phyloP scores from a whole-genome alignment of 2,797 vertebrate genomes.

The Acipenser oxyrinchus region DNA sequence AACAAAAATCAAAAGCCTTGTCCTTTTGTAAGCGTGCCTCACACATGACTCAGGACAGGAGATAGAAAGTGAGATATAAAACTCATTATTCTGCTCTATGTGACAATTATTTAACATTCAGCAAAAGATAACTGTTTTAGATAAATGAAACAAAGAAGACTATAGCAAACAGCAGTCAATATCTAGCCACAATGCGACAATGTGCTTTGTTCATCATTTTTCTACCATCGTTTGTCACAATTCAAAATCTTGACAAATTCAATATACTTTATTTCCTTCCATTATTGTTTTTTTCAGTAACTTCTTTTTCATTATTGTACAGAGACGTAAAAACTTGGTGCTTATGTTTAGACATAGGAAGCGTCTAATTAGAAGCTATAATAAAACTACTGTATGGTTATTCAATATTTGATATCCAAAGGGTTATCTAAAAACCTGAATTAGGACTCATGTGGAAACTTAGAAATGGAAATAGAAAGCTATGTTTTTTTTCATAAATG shows the following conservation, averaged over 20 bases:
- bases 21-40: constrained; percentile 12
- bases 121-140: constrained; percentile 37
- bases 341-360: no score
- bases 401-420: not conserved
- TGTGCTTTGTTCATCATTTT: constrained; percentile 24
- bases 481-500: not conserved
- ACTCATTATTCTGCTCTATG: constrained; percentile 44
- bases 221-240: not conserved
- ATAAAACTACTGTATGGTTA: no score
- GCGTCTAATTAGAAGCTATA: no score
- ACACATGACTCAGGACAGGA: constrained; percentile 10
- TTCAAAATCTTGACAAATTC: no score
- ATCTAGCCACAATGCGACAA: constrained; percentile 16
- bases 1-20: constrained; percentile 3
- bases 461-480: not conserved
- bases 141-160: constrained; percentile 34
- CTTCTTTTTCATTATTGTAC: no score
- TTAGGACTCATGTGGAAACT: not conserved
- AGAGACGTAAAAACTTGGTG: no score
- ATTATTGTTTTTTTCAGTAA: no score
- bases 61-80: constrained; percentile 31
- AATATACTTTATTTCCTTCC: no score
- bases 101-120: constrained; percentile 32
- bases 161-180: constrained; percentile 8
- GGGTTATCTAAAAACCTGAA: not conserved